Evolutionary conservation across 2,797 vertebrate genomes (phyloP).

Genomic region (Columba guinea): DNA sequence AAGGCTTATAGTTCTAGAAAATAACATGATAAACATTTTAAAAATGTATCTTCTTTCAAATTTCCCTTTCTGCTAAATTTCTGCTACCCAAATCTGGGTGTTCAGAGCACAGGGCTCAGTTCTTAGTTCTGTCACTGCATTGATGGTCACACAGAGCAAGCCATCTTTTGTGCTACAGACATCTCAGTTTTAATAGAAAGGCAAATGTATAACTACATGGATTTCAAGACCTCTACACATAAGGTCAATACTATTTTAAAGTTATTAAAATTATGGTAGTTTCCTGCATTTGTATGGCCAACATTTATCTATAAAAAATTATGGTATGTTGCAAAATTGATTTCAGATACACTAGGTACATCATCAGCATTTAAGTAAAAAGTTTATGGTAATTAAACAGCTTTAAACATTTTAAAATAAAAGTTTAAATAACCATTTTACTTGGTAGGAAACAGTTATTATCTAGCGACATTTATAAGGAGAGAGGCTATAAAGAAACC

Average conservation of each 20-base stretch:
- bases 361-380: neutral
- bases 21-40: neutral
- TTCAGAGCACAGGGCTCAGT: too few relatives aligned
- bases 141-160: neutral
- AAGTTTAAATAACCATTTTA: neutral
- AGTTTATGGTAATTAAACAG: neutral
- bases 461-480: neutral
- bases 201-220: neutral
- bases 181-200: neutral
- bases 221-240: neutral
- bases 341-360: neutral
- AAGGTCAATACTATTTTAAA: neutral
- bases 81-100: neutral
- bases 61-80: neutral
- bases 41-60: neutral
- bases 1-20: neutral
- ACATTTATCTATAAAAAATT: neutral
- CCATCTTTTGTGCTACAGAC: neutral
- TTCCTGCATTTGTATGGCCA: neutral
- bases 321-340: neutral
- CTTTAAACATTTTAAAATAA: neutral
- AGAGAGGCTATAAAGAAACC: neutral
- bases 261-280: neutral
- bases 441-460: neutral
- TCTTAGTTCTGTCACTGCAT: neutral